A percentile compares a stretch with the other conserved stretches of the same genome.
These are phyloP conservation scores for Aythya baeri DNA, from an alignment of 2,113 vertebrate species.

Conservation along the genomic window DNA sequence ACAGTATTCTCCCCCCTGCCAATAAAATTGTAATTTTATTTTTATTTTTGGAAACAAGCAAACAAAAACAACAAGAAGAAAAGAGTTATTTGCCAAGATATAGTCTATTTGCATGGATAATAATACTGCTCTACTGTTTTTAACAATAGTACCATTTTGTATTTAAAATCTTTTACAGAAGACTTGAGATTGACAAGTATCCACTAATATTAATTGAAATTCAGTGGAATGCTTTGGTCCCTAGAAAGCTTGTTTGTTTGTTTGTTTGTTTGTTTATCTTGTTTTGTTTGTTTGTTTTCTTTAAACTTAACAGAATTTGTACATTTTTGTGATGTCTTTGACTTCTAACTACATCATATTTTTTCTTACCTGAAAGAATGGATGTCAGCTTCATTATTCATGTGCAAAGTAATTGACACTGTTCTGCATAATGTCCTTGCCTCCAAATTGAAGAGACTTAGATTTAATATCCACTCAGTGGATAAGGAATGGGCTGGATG, in stretches of 20 bases:
- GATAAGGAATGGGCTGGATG: no score
- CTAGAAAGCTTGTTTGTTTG: background rate
- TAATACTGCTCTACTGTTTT: background rate
- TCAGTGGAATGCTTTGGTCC: background rate
- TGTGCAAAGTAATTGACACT: no score
- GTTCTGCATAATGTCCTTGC: background rate
- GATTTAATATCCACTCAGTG: no score
- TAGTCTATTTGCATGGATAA: background rate
- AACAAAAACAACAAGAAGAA: background rate
- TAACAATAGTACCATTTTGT: background rate
- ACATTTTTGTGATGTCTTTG: background rate
- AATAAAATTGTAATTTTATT: background rate
- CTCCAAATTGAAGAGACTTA: background rate
- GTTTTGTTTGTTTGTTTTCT: background rate
- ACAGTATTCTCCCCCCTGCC: background rate
- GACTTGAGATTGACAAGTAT: background rate
- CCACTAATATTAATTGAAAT: background rate
- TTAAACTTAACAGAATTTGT: background rate
- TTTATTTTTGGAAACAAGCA: background rate
- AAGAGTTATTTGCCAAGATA: fast-evolving
- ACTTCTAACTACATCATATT: background rate
- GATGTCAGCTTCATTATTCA: background rate
- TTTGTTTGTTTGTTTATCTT: no score
- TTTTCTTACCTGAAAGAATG: background rate
- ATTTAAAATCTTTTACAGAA: background rate